Evolutionary conservation across 2,797 vertebrate species (phyloP).

Genomic region (Champsocephalus gunnari): DNA sequence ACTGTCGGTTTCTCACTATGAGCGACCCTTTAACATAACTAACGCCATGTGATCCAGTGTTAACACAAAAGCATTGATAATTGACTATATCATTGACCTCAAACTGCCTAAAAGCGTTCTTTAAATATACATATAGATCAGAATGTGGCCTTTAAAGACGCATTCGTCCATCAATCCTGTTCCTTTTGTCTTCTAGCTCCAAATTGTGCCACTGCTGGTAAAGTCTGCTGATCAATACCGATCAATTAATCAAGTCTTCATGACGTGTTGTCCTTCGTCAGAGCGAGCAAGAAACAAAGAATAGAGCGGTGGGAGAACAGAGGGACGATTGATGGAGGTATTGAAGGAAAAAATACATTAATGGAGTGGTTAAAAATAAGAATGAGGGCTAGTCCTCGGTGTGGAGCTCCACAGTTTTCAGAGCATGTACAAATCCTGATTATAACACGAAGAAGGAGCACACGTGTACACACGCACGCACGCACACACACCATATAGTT

Average conservation of each 20-base stretch:
- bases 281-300: conserved; percentile 3
- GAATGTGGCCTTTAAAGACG: neutral
- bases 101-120: neutral
- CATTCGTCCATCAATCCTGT: conserved; percentile 1
- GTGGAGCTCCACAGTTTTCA: conserved; percentile 66
- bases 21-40: no score
- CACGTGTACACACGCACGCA: neutral
- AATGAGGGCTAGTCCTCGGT: conserved; percentile 78
- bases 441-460: conserved; percentile 44
- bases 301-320: conserved; percentile 1
- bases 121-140: neutral
- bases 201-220: neutral
- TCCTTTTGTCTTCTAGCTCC: neutral
- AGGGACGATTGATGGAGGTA: conserved; percentile 52
- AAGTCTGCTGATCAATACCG: conserved; percentile 15
- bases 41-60: no score
- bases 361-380: conserved; percentile 80
- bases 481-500: no score
- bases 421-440: conserved; percentile 59
- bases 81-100: neutral
- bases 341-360: conserved; percentile 64
- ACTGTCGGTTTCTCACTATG: no score
- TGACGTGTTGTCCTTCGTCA: conserved; percentile 23
- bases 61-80: neutral
- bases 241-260: conserved; percentile 13